These are phyloP conservation scores for Corydoras maculifer DNA, from an alignment of 2,113 vertebrate genomes.

Conservation along the genomic window DNA sequence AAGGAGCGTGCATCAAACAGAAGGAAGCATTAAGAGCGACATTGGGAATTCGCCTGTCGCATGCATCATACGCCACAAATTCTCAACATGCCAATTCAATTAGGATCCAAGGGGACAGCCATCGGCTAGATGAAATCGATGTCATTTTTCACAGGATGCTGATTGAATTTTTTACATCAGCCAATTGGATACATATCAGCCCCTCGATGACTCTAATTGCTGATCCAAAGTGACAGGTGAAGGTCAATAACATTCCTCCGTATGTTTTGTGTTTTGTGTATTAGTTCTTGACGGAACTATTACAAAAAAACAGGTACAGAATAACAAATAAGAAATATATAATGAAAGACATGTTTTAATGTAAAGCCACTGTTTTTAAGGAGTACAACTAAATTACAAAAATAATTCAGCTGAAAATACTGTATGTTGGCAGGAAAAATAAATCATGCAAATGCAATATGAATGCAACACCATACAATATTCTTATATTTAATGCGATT, in stretches of 20 bases:
- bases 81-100: constrained; percentile 36
- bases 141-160: constrained; percentile 39
- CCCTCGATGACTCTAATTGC: constrained; percentile 37
- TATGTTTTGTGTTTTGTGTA: too few relatives aligned
- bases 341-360: too few relatives aligned
- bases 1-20: not conserved
- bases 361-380: too few relatives aligned
- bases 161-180: constrained; percentile 44
- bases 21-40: constrained; percentile 28
- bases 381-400: too few relatives aligned
- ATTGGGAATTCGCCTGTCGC: constrained; percentile 10
- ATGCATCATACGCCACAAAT: constrained; percentile 9
- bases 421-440: too few relatives aligned
- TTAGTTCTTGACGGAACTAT: too few relatives aligned
- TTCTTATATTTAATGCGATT: too few relatives aligned
- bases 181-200: constrained; percentile 40
- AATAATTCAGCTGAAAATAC: too few relatives aligned
- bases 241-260: constrained; percentile 37
- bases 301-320: not conserved
- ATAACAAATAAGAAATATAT: not conserved
- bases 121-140: constrained; percentile 25
- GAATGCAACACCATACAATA: too few relatives aligned
- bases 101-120: constrained; percentile 32
- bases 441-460: too few relatives aligned
- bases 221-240: constrained; percentile 39